Evolutionary conservation across 2,797 vertebrate genomes (phyloP).

Genomic region (Lemur catta): DNA sequence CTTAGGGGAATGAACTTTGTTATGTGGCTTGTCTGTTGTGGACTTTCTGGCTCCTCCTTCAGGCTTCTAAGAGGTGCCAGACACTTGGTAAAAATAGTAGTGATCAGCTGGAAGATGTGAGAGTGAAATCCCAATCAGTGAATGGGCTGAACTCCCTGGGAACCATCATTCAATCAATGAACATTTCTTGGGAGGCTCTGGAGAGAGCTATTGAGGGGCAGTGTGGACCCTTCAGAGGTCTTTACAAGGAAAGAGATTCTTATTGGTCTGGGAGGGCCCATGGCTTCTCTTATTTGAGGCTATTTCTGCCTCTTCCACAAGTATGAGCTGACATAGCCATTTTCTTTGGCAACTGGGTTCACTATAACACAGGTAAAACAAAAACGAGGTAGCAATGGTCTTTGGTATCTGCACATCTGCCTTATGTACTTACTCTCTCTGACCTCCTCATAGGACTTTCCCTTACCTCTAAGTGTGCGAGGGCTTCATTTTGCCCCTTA

Average conservation of each 20-base stretch:
- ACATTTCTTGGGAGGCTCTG: not conserved
- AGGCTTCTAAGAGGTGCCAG: not conserved
- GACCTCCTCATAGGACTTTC: not conserved
- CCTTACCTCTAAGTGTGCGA: not conserved
- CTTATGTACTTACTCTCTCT: not conserved
- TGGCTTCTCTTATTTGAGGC: not conserved
- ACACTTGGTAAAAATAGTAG: not conserved
- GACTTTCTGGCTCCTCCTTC: not conserved
- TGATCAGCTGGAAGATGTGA: not conserved
- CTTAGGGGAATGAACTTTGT: not conserved
- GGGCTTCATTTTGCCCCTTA: not conserved
- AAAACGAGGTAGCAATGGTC: not conserved
- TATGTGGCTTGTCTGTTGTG: not conserved
- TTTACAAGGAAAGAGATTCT: not conserved
- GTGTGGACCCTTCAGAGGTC: not conserved
- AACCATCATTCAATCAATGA: not conserved
- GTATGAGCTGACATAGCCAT: not conserved
- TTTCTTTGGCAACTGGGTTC: slow-evolving; percentile 14
- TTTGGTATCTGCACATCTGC: not conserved
- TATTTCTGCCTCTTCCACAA: not conserved
- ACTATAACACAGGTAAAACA: not conserved
- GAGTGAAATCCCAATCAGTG: not conserved
- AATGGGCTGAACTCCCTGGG: not conserved
- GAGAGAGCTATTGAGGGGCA: not conserved
- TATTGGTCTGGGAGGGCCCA: not conserved